Evolutionary conservation across 2,113 vertebrate genomes (phyloP).

Genomic region (Bos javanicus): DNA sequence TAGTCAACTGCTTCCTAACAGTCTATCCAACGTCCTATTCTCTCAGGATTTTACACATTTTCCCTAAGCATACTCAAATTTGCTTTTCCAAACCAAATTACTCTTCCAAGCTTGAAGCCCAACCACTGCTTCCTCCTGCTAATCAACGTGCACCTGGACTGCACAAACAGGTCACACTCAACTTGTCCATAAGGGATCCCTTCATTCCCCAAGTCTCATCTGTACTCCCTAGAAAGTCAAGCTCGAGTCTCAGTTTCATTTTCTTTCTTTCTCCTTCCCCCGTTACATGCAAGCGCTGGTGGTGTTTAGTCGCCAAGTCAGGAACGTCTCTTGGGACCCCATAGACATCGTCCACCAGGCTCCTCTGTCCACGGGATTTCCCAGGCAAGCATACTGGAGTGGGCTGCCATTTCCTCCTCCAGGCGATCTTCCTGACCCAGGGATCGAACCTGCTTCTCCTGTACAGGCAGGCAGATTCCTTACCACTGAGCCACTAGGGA

Average conservation of each 20-base stretch:
- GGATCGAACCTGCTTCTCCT: background rate
- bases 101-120: background rate
- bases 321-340: background rate
- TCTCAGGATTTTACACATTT: background rate
- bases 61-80: background rate
- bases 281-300: background rate
- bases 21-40: background rate
- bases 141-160: background rate
- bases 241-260: background rate
- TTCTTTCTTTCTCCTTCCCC: background rate
- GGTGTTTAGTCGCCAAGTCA: background rate
- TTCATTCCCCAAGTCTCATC: background rate
- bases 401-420: background rate
- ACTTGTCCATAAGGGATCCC: background rate
- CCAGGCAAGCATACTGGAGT: background rate
- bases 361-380: background rate
- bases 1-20: background rate
- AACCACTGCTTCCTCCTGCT: background rate
- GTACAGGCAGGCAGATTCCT: background rate
- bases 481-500: background rate
- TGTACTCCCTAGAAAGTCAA: background rate
- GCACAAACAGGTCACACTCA: background rate
- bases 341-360: accelerated
- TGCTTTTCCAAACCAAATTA: background rate
- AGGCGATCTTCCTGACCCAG: background rate